Evolutionary conservation across 2,797 vertebrate species (phyloP).

Genomic region (Toxotes lorentzi): DNA sequence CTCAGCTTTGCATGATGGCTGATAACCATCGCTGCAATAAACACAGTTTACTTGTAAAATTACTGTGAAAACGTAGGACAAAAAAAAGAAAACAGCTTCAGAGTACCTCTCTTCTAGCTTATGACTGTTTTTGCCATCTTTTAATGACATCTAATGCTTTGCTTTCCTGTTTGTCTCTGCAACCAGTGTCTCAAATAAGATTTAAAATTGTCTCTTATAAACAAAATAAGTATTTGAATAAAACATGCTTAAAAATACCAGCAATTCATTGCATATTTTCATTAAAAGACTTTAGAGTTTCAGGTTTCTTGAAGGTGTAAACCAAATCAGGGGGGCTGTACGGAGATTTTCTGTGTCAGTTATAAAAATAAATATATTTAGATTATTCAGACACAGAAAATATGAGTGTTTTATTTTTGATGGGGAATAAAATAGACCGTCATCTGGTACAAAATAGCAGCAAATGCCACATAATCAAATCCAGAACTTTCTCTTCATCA

Average conservation of each 20-base stretch:
- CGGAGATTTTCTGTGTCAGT: conserved; percentile 48
- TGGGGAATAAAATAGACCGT: conserved; percentile 18
- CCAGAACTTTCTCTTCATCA: conserved; percentile 20
- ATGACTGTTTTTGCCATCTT: conserved; percentile 29
- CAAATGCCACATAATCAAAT: conserved; percentile 36
- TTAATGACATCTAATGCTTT: conserved; percentile 16
- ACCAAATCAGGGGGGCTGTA: conserved; percentile 24
- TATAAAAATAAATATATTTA: conserved; percentile 76
- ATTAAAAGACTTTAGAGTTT: conserved; percentile 33
- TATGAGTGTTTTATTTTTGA: conserved; percentile 34
- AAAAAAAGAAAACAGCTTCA: conserved; percentile 2
- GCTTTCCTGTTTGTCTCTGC: conserved; percentile 46
- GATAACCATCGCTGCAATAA: conserved; percentile 28
- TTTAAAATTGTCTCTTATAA: conserved; percentile 66
- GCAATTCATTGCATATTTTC: conserved; percentile 51
- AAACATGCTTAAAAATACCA: conserved; percentile 68
- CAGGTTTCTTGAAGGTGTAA: conserved; percentile 32
- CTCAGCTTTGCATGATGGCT: conserved; percentile 42
- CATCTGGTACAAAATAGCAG: conserved; percentile 57
- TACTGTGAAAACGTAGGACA: conserved; percentile 1
- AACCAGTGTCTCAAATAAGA: conserved; percentile 71
- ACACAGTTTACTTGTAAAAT: conserved; percentile 11
- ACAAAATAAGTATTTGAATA: conserved; percentile 74
- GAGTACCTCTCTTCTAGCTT: conserved; percentile 46
- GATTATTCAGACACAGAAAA: conserved; percentile 52